Evolutionary conservation across 2,888 invertebrate species (phyloP).

Genomic region (Epinotia nisella): DNA sequence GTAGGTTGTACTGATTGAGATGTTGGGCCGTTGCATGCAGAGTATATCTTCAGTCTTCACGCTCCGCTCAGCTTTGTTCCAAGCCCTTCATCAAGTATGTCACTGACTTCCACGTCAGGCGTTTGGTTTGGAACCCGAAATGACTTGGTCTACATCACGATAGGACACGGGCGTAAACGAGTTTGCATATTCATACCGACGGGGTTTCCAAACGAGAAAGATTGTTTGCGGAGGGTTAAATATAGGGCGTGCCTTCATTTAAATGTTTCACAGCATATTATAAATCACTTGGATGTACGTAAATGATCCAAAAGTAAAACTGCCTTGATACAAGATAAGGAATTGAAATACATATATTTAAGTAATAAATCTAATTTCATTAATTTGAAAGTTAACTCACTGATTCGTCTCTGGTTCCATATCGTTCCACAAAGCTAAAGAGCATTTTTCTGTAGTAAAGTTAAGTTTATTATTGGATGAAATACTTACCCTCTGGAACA

Average conservation of each 20-base stretch:
- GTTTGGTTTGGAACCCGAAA: conserved; percentile 33
- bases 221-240: conserved; percentile 1
- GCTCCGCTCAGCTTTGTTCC: conserved; percentile 31
- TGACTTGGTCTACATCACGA: conserved; percentile 29
- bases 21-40: conserved; percentile 12
- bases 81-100: conserved; percentile 64
- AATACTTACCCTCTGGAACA: conserved; percentile 92
- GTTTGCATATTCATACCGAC: conserved; percentile 47
- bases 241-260: neutral
- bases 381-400: too few relatives aligned
- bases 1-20: neutral
- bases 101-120: conserved; percentile 43
- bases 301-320: too few relatives aligned
- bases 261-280: neutral
- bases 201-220: conserved; percentile 23
- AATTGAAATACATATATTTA: too few relatives aligned
- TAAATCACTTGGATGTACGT: neutral
- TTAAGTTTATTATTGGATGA: neutral
- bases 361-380: too few relatives aligned
- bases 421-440: neutral
- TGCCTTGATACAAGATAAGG: too few relatives aligned
- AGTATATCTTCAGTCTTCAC: conserved; percentile 32
- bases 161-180: conserved; percentile 42
- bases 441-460: neutral
- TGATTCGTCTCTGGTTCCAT: too few relatives aligned